These are phyloP conservation scores for Prionace glauca DNA, from an alignment of 2,797 vertebrate genomes.

Conservation along the genomic window DNA sequence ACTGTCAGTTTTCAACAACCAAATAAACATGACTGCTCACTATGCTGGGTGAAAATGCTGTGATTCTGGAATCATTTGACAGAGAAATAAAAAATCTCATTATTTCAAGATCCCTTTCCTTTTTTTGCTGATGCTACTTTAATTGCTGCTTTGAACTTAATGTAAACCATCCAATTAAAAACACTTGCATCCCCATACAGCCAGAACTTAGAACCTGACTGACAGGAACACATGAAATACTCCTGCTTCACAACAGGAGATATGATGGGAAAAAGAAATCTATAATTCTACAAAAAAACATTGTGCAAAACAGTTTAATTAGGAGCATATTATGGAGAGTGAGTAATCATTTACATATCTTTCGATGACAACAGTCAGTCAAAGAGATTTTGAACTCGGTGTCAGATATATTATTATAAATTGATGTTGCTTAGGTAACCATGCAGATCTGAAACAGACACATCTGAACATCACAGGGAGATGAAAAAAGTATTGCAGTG, in stretches of 20 bases:
- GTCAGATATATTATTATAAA: slow-evolving; percentile 16
- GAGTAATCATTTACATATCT: background rate
- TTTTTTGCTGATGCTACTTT: background rate
- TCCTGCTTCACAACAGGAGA: background rate
- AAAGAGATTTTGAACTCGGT: slow-evolving; percentile 19
- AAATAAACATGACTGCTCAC: background rate
- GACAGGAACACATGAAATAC: background rate
- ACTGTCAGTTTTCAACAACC: background rate
- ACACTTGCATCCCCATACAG: background rate
- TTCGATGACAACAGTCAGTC: slow-evolving; percentile 18
- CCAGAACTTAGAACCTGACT: background rate
- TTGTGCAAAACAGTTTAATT: slow-evolving; percentile 14
- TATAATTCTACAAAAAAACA: background rate
- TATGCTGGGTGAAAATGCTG: background rate
- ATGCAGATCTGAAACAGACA: background rate
- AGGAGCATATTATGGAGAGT: slow-evolving; percentile 1
- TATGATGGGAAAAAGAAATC: background rate
- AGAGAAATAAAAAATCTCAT: background rate
- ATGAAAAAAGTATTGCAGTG: background rate
- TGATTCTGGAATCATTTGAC: background rate
- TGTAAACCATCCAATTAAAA: slow-evolving; percentile 22
- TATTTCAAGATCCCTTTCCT: background rate
- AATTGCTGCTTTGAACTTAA: slow-evolving; percentile 33
- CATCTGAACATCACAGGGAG: background rate
- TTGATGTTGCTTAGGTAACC: slow-evolving; percentile 17